phyloP scores from a whole-genome alignment of 2,113 vertebrate genomes.

The Anser cygnoides region DNA sequence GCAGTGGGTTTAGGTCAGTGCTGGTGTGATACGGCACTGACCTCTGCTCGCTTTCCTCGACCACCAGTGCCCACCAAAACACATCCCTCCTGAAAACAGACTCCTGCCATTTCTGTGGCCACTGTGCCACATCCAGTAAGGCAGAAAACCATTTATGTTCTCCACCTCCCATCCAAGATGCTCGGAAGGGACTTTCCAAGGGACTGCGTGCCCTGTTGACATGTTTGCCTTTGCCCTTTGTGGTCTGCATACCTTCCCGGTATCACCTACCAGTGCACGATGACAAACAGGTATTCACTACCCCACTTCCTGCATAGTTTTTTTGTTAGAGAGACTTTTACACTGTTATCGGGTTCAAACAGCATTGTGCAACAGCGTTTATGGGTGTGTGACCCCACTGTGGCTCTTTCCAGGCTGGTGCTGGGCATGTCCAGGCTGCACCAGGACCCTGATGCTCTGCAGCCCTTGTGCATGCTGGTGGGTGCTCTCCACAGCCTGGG shows the following conservation, averaged over 20 bases:
- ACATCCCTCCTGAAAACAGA: neutral
- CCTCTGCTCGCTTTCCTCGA: neutral
- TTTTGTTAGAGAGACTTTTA: neutral
- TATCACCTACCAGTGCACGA: neutral
- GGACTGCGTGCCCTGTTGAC: accelerated
- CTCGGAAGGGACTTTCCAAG: neutral
- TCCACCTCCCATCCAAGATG: neutral
- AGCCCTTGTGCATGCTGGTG: neutral
- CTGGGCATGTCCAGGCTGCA: neutral
- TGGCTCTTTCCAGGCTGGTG: neutral
- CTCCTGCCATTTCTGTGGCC: neutral
- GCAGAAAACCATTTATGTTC: neutral
- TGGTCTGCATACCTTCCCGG: neutral
- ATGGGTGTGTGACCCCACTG: accelerated
- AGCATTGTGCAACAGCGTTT: neutral
- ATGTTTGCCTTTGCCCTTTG: neutral
- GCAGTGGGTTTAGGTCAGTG: neutral
- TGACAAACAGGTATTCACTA: neutral
- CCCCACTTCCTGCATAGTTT: neutral
- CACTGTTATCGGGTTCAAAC: neutral
- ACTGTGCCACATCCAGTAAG: neutral
- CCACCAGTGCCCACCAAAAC: neutral
- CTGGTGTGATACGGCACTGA: neutral
- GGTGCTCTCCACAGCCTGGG: neutral
- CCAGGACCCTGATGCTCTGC: neutral